These are phyloP conservation scores for Mus minutoides DNA, from an alignment of 2,797 vertebrate genomes.

Conservation along the genomic window DNA sequence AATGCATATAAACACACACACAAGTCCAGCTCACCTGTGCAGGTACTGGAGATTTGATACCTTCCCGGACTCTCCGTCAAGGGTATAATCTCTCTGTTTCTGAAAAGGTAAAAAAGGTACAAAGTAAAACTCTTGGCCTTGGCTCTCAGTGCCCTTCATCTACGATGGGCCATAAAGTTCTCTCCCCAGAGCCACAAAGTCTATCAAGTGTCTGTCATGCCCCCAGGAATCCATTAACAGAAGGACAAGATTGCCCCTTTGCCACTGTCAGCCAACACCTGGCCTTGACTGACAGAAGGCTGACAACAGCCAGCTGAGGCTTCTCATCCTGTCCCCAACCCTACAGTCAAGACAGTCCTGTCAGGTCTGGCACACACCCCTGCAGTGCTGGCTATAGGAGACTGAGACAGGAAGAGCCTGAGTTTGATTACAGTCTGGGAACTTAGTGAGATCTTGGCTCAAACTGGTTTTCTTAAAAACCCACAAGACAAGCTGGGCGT, in stretches of 20 bases:
- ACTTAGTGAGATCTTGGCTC: not conserved
- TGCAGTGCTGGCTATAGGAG: not conserved
- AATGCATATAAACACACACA: not conserved
- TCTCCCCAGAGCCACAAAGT: not conserved
- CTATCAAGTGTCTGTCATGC: fast-evolving
- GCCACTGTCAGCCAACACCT: not conserved
- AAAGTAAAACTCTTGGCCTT: not conserved
- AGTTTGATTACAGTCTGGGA: not conserved
- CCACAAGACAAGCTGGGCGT: no score
- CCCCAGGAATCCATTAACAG: not conserved
- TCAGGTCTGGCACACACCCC: not conserved
- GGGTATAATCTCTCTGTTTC: conserved; percentile 94
- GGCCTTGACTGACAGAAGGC: not conserved
- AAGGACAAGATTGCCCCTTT: not conserved
- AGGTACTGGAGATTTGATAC: conserved; percentile 97
- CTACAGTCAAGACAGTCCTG: not conserved
- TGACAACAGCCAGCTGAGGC: not conserved
- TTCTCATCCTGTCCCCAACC: not conserved
- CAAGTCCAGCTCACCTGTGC: conserved; percentile 92
- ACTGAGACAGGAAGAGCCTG: not conserved
- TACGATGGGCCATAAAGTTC: not conserved
- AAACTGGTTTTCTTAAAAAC: not conserved
- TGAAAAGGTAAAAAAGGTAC: conserved; percentile 79
- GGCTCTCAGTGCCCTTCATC: not conserved
- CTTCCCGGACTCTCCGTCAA: conserved; percentile 93